These are phyloP conservation scores for Orientallactaga sibirica DNA, from an alignment of 2,797 vertebrate species.

Conservation along the genomic window DNA sequence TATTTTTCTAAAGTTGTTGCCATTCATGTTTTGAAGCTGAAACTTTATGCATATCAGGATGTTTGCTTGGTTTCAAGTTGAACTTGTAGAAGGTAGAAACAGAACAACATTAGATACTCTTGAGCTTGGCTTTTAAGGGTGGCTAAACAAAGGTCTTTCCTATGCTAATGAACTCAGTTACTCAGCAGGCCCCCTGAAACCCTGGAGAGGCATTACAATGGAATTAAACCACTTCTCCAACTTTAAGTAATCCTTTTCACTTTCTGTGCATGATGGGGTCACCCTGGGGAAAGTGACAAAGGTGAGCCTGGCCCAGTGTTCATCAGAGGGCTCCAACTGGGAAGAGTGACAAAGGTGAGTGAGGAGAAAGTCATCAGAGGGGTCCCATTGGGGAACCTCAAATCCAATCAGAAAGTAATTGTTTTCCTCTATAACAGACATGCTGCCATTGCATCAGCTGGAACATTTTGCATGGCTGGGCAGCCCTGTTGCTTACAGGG, in stretches of 20 bases:
- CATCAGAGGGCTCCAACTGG: rapidly evolving
- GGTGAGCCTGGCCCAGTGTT: background rate
- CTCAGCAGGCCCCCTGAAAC: background rate
- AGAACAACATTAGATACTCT: background rate
- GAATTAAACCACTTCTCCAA: background rate
- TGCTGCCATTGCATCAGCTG: no score
- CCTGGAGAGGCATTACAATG: background rate
- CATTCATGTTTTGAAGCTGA: background rate
- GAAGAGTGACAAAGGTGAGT: no score
- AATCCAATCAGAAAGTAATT: no score
- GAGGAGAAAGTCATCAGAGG: no score
- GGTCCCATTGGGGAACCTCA: no score
- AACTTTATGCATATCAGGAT: background rate
- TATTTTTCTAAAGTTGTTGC: background rate
- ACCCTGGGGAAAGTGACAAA: background rate
- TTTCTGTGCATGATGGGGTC: background rate
- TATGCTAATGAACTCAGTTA: background rate
- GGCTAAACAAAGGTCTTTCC: background rate
- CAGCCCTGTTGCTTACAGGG: no score
- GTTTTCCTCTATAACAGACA: no score
- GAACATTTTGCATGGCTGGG: no score
- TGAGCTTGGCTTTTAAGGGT: background rate
- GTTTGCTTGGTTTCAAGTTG: background rate
- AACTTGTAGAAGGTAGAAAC: background rate
- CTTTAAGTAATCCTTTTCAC: background rate